Percentiles rank a stretch among this genome's conserved stretches.
These are phyloP conservation scores for Dexiosoma caninum DNA, from an alignment of 2,888 invertebrate species.

Conservation along the genomic window DNA sequence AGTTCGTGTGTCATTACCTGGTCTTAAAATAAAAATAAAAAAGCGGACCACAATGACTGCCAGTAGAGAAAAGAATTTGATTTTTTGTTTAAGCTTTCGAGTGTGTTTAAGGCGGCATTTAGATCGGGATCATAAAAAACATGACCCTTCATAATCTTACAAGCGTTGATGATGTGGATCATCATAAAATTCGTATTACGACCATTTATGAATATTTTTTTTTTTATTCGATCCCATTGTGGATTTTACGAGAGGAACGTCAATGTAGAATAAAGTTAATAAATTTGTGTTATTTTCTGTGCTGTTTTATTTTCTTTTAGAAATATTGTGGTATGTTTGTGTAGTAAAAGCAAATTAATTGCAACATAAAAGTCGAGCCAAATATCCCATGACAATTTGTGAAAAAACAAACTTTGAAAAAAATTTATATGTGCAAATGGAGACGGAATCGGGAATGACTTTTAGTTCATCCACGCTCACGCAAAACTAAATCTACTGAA, in stretches of 20 bases:
- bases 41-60: neutral
- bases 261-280: slow-evolving; percentile 49
- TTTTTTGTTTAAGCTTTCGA: slow-evolving; percentile 10
- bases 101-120: slow-evolving; percentile 56
- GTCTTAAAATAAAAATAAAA: slow-evolving; percentile 36
- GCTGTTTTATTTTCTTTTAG: neutral
- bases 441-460: too few relatives aligned
- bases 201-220: slow-evolving; percentile 34
- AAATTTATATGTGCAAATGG: too few relatives aligned
- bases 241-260: slow-evolving; percentile 42
- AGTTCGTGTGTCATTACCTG: slow-evolving; percentile 49
- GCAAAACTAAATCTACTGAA: too few relatives aligned
- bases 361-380: slow-evolving; percentile 43
- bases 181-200: slow-evolving; percentile 63
- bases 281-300: slow-evolving; percentile 12
- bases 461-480: too few relatives aligned
- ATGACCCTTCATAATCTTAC: slow-evolving; percentile 65
- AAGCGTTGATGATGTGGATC: slow-evolving; percentile 67
- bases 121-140: slow-evolving; percentile 66
- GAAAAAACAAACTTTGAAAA: neutral
- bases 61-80: neutral
- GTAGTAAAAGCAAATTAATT: slow-evolving; percentile 40
- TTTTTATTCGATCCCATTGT: slow-evolving; percentile 14
- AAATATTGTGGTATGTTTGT: neutral
- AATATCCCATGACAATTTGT: slow-evolving; percentile 40